Evolutionary conservation across 2,888 invertebrate genomes (phyloP), one percentile per base, ranked within the genome.

Genomic region (Pedicia rivosa): DNA sequence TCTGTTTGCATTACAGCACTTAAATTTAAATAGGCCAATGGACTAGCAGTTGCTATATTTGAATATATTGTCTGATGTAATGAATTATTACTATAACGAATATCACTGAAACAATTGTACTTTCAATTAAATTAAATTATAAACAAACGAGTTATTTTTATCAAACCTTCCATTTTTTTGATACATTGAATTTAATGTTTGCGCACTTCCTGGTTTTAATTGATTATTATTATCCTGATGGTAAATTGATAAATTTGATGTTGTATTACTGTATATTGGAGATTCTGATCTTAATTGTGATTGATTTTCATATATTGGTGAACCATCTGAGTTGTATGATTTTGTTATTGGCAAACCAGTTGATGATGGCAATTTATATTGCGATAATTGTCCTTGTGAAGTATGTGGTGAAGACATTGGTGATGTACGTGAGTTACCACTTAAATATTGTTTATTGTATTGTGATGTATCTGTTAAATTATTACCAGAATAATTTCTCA

Each of bases 261-360:
- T 65, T 1, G 67, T 65, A 44, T 69, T 69, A 44, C 66, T 68
- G 42, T 70, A 69, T 45, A 70, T 70, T 2, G 69, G 68, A 13
- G 66, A 65, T 39, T 62, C 62, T 3, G 62, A 57, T n/a, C 62
- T 55, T 9, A 56, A 53, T 10, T 59, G 55, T 40, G 53, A 54
- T 3, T 60, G 66, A 49, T 68, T 67, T 46, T 70, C 68, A 47
- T 70, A 70, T 22, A 70, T 70, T 2, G 69, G 69, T 33, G 67
- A 69, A 33, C 62, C 60, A 16, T 65, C 63, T 10, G 59, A 40
- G 39, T 55, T 43, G 30, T 47, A 48, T 3, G 35, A 36, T 31
- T 39, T 43, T 9, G 37, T 38, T n/a, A n/a, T n/a, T 13, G 40
- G 35, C 8, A 35, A 2, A 8, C 20, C 32, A 6, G 35, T 26